phyloP scores from a whole-genome alignment of 2,888 invertebrate species.

The Lithophane socia region DNA sequence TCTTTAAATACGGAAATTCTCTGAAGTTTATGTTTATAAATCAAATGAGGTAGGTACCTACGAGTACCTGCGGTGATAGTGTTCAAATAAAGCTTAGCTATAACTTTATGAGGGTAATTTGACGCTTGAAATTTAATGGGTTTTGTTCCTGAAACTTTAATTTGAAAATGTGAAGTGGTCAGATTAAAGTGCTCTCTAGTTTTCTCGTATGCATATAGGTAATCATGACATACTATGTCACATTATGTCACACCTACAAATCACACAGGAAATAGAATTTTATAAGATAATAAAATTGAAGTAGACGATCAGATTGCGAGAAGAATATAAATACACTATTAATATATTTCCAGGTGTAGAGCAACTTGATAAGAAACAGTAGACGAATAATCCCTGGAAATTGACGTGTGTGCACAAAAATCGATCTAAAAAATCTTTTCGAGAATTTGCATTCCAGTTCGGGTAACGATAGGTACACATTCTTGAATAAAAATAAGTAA shows the following conservation, averaged over 20 bases:
- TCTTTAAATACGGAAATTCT: slow-evolving; percentile 25
- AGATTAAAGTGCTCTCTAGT: slow-evolving; percentile 32
- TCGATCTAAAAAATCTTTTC: neutral
- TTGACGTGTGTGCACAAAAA: neutral
- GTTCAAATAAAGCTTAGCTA: slow-evolving; percentile 9
- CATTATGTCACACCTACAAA: neutral
- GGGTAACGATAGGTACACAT: neutral
- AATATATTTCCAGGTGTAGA: too few species aligned
- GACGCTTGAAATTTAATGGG: slow-evolving; percentile 42
- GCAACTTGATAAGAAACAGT: too few species aligned
- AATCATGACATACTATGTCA: slow-evolving; percentile 1
- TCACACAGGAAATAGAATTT: neutral
- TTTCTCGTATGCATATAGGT: neutral
- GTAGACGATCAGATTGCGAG: neutral
- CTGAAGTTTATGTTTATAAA: slow-evolving; percentile 32
- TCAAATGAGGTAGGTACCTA: slow-evolving; percentile 23
- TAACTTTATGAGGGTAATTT: slow-evolving; percentile 42
- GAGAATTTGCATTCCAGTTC: neutral
- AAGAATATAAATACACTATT: neutral
- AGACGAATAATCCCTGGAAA: neutral
- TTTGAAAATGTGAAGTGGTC: slow-evolving; percentile 29
- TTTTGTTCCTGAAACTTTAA: slow-evolving; percentile 45
- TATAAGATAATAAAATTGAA: neutral
- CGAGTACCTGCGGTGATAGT: slow-evolving; percentile 31
- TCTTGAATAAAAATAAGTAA: neutral